Percentiles rank a stretch among this genome's conserved stretches.
Evolutionary conservation across 2,113 vertebrate genomes (phyloP).

Genomic region (Turdus rufiventris): DNA sequence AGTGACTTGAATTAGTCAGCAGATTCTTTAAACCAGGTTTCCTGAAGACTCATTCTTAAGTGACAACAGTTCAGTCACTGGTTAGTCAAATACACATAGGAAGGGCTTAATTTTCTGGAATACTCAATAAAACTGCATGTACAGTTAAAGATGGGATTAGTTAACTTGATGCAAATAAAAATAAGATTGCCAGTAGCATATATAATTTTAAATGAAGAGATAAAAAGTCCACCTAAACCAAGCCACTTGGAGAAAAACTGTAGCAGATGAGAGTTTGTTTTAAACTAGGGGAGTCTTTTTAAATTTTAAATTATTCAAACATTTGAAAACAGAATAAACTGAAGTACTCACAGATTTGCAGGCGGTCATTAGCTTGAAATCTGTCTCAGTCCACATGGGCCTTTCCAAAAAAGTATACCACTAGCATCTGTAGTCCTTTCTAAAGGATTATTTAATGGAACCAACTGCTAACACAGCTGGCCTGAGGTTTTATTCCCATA

Average conservation of each 20-base stretch:
- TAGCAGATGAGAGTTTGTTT: neutral
- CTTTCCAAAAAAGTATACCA: conserved; percentile 68
- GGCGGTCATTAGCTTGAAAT: conserved; percentile 74
- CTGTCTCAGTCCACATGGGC: conserved; percentile 75
- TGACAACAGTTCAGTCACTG: neutral
- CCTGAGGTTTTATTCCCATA: conserved; percentile 90
- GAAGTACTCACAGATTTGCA: conserved; percentile 87
- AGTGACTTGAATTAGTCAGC: neutral
- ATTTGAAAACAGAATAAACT: conserved; percentile 46
- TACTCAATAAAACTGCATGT: neutral
- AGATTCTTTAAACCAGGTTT: neutral
- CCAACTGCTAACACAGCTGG: conserved; percentile 87
- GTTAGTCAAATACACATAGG: neutral
- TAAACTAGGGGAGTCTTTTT: neutral
- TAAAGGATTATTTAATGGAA: conserved; percentile 55
- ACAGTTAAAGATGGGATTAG: neutral
- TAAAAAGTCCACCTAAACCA: neutral
- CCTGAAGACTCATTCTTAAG: neutral
- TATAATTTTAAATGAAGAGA: neutral
- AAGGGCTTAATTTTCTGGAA: neutral
- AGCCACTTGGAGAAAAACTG: neutral
- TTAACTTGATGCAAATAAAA: neutral
- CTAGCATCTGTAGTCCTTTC: conserved; percentile 66
- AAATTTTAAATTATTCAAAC: neutral
- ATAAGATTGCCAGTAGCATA: neutral